Percentiles rank a stretch among this genome's conserved stretches.
These are phyloP conservation scores for Yponomeuta evonymella DNA, from an alignment of 2,888 invertebrate genomes.

Conservation along the genomic window DNA sequence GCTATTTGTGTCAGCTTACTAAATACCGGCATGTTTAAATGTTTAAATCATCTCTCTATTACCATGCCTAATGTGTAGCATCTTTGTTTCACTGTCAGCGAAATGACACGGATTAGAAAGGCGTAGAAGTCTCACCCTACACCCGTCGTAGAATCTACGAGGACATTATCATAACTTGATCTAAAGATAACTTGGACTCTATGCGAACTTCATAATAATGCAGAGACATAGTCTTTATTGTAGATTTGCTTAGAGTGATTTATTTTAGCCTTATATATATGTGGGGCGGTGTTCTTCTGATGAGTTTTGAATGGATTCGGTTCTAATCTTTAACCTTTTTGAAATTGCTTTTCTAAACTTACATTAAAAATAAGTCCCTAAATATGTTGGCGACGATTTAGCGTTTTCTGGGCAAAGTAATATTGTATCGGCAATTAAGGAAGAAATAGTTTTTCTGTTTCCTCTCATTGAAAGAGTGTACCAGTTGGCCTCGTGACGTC, in stretches of 20 bases:
- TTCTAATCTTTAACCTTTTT: background rate
- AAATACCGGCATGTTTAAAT: background rate
- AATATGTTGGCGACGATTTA: background rate
- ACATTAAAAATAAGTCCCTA: background rate
- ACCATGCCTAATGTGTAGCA: background rate
- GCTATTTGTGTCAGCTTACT: background rate
- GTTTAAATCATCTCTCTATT: background rate
- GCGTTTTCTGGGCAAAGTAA: background rate
- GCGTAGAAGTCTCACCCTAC: background rate
- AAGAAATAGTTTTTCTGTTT: background rate
- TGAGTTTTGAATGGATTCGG: background rate
- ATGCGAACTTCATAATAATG: no score
- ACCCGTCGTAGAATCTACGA: background rate
- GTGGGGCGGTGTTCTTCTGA: no score
- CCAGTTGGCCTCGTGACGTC: conserved; percentile 34
- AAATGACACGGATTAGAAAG: background rate
- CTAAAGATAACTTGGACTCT: no score
- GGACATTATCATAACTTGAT: no score
- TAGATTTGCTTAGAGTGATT: no score
- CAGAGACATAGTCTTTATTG: no score
- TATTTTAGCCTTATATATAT: no score
- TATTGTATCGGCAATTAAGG: no score
- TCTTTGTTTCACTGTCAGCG: background rate
- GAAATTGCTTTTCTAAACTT: background rate
- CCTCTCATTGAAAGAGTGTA: background rate